Evolutionary conservation across 1,140 invertebrate species (phyloP).

Genomic region (Drosophila baimaii): DNA sequence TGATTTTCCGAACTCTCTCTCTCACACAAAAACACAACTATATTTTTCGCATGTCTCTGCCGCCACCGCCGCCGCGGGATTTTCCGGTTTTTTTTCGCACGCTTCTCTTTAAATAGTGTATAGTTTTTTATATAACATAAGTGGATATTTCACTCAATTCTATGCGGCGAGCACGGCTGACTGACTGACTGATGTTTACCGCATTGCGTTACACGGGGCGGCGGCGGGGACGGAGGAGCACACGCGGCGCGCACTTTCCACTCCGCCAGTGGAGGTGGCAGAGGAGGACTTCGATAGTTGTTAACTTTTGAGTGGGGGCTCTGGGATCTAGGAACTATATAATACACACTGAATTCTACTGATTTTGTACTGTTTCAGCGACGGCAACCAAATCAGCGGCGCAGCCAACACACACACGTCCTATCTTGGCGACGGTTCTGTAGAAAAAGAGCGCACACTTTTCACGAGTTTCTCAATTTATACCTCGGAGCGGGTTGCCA

Average conservation of each 20-base stretch:
- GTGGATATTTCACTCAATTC: slow-evolving; percentile 27
- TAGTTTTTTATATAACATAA: slow-evolving; percentile 75
- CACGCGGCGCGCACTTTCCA: slow-evolving; percentile 23
- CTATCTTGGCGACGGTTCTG: slow-evolving; percentile 63
- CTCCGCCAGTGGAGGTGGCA: not conserved
- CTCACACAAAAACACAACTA: slow-evolving; percentile 22
- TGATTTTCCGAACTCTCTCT: slow-evolving; percentile 58
- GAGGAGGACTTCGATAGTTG: too few species aligned
- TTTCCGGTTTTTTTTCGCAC: slow-evolving; percentile 42
- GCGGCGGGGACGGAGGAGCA: slow-evolving; percentile 2
- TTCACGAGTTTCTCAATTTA: slow-evolving; percentile 55
- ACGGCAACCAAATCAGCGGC: slow-evolving; percentile 57
- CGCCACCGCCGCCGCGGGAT: slow-evolving; percentile 19
- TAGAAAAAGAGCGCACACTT: slow-evolving; percentile 68
- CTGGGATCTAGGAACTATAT: slow-evolving; percentile 26
- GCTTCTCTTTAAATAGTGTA: slow-evolving; percentile 19
- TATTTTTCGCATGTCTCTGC: slow-evolving; percentile 38
- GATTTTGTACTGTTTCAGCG: slow-evolving; percentile 54
- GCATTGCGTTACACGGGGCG: slow-evolving; percentile 4
- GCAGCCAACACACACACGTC: slow-evolving; percentile 64
- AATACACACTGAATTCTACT: slow-evolving; percentile 31
- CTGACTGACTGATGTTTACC: slow-evolving; percentile 29
- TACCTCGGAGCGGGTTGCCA: slow-evolving; percentile 21
- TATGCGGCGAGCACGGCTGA: slow-evolving; percentile 20
- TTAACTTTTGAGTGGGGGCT: not conserved